Evolutionary conservation across 2,797 vertebrate species (phyloP).

Genomic region (Nyctalus aviator): DNA sequence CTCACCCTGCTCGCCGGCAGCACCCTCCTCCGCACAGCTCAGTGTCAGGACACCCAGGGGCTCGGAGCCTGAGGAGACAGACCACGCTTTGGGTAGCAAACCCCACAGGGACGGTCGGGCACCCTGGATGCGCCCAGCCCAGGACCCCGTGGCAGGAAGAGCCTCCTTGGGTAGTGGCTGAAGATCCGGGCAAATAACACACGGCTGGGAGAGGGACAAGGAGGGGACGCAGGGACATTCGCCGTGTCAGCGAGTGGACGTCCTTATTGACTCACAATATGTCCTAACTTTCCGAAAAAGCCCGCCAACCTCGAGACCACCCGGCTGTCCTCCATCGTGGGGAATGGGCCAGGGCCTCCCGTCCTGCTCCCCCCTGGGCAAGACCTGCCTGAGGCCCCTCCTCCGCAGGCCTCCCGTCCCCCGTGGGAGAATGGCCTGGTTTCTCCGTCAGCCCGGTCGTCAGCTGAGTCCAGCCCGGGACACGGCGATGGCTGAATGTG

Average conservation of each 20-base stretch:
- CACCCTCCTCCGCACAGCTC: neutral
- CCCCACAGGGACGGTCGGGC: rapidly evolving
- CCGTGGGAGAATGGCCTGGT: neutral
- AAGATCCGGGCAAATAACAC: neutral
- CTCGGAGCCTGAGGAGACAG: neutral
- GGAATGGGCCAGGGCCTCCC: rapidly evolving
- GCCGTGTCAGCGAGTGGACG: rapidly evolving
- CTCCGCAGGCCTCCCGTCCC: neutral
- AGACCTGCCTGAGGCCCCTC: neutral
- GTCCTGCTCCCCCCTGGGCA: neutral
- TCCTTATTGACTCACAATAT: rapidly evolving
- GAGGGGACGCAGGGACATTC: rapidly evolving
- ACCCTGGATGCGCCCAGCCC: too few species aligned
- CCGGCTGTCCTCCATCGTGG: rapidly evolving
- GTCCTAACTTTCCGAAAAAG: neutral
- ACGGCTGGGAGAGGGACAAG: rapidly evolving
- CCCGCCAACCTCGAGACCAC: neutral
- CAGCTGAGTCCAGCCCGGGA: neutral
- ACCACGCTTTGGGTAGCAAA: neutral
- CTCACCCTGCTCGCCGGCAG: neutral
- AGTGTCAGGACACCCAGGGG: neutral
- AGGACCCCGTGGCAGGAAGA: neutral
- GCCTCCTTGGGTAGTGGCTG: neutral
- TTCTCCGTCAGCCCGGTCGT: neutral
- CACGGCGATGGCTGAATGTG: rapidly evolving